Conservation (phyloP, 2,797 vertebrate genomes). For the Coracias cyanogaster region DNA sequence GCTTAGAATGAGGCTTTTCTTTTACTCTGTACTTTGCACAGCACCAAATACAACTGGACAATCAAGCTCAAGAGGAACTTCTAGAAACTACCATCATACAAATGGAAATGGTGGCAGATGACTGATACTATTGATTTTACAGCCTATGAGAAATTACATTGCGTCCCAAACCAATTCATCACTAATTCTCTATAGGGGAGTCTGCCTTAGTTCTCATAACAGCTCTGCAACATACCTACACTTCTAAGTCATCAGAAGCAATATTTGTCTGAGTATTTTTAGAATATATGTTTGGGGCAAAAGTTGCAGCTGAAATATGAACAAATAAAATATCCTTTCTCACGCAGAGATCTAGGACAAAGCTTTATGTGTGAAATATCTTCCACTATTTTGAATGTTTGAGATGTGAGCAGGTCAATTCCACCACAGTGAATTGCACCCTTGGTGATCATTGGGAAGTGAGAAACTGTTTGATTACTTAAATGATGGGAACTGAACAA, state of each 20-base stretch:
- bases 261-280: background rate
- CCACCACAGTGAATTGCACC: background rate
- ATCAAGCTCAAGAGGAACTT: background rate
- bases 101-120: background rate
- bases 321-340: background rate
- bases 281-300: background rate
- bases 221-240: background rate
- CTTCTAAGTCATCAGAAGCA: background rate
- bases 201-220: background rate
- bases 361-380: background rate
- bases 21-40: background rate
- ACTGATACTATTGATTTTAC: background rate
- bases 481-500: background rate
- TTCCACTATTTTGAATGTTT: background rate
- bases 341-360: background rate
- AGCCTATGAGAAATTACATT: background rate
- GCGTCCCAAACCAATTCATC: background rate
- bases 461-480: background rate
- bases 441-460: background rate
- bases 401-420: background rate
- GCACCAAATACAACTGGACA: background rate
- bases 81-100: background rate
- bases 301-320: background rate
- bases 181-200: background rate
- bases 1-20: background rate